phyloP scores from a whole-genome alignment of 2,797 vertebrate species.

The Momotus momota region DNA sequence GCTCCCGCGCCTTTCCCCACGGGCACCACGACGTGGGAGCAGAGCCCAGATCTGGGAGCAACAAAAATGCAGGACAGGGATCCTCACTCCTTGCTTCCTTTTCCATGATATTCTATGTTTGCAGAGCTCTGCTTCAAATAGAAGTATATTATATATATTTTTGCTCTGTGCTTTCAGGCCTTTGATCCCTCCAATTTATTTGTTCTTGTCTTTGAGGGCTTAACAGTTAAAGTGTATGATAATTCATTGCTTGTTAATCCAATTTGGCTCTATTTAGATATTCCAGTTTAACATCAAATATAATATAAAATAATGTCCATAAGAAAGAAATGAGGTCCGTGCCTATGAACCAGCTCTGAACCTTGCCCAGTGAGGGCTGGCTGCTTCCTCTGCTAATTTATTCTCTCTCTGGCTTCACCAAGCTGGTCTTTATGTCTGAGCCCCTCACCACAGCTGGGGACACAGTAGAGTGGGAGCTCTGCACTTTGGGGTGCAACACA shows the following conservation, averaged over 20 bases:
- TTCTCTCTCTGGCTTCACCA: not conserved
- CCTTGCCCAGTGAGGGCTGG: not conserved
- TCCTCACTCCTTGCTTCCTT: not conserved
- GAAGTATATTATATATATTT: not conserved
- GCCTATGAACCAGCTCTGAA: not conserved
- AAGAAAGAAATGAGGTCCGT: not conserved
- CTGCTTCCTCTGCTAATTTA: not conserved
- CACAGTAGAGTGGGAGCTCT: not conserved
- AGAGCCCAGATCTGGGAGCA: rapidly evolving
- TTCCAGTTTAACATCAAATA: constrained; percentile 49
- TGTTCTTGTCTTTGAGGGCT: constrained; percentile 48
- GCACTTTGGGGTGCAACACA: not conserved
- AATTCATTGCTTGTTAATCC: constrained; percentile 58
- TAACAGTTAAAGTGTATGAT: constrained; percentile 26
- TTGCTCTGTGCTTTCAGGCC: not conserved
- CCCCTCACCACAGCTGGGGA: rapidly evolving
- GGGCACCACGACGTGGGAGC: rapidly evolving
- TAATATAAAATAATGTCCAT: constrained; percentile 25
- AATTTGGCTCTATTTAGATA: constrained; percentile 51
- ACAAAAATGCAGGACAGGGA: not conserved
- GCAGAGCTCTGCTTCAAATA: not conserved
- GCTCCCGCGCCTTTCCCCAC: not conserved
- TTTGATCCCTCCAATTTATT: constrained; percentile 63
- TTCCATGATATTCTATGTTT: not conserved
- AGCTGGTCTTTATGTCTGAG: rapidly evolving